These are phyloP conservation scores for Ischnus inquisitorius DNA, from an alignment of 2,888 invertebrate species.

Conservation along the genomic window DNA sequence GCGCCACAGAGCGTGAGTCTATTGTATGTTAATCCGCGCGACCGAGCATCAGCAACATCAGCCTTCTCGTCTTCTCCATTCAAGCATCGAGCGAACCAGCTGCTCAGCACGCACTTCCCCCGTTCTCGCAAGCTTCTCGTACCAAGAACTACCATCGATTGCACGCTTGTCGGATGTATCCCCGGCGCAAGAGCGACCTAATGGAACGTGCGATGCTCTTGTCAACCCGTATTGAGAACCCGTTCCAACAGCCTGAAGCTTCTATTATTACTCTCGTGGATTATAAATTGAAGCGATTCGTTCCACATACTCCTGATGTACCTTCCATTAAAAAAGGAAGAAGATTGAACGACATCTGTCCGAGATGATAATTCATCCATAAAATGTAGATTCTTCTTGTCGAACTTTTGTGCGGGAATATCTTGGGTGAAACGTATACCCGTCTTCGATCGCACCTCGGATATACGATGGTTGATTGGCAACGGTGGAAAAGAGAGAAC, in stretches of 20 bases:
- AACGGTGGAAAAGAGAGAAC: neutral
- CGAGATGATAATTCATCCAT: constrained; percentile 13
- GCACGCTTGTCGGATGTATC: constrained; percentile 13
- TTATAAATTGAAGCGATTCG: constrained; percentile 36
- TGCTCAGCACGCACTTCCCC: constrained; percentile 19
- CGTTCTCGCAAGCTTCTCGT: constrained; percentile 18
- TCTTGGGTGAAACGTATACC: neutral
- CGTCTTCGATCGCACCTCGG: neutral
- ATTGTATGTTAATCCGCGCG: constrained; percentile 75
- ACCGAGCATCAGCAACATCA: constrained; percentile 51
- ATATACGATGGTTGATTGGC: constrained; percentile 6
- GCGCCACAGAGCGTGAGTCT: constrained; percentile 58
- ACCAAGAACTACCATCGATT: constrained; percentile 21
- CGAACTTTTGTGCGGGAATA: neutral
- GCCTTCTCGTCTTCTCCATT: constrained; percentile 31
- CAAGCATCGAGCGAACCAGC: neutral
- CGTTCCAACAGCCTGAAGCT: neutral
- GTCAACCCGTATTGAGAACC: constrained; percentile 15
- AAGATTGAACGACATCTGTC: constrained; percentile 3
- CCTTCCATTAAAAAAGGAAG: neutral
- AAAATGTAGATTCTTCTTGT: neutral
- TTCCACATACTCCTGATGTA: neutral
- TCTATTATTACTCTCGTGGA: constrained; percentile 25
- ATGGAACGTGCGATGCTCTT: constrained; percentile 29
- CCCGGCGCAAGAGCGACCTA: constrained; percentile 8